These are phyloP conservation scores for Orchesellides sinensis DNA, from an alignment of 2,888 invertebrate species.

Conservation along the genomic window DNA sequence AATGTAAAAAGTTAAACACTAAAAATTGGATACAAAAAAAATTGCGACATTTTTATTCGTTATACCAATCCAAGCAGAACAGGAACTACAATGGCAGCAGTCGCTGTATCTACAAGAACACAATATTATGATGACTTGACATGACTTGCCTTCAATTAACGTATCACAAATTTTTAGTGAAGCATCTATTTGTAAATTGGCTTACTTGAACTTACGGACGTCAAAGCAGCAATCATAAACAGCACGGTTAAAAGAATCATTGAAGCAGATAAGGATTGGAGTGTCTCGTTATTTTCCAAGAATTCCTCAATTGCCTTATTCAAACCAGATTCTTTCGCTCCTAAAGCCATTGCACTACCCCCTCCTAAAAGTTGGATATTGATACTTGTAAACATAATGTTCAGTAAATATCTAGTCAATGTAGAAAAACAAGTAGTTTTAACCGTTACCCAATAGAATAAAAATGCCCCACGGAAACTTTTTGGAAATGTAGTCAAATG, in stretches of 20 bases:
- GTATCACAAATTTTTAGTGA: neutral
- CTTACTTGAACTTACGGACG: constrained; percentile 94
- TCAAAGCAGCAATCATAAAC: constrained; percentile 87
- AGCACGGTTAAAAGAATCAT: constrained; percentile 87
- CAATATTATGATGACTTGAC: too few species aligned
- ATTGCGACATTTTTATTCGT: too few species aligned
- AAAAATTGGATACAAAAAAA: too few species aligned
- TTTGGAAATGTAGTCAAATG: constrained; percentile 68
- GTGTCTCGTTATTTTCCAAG: constrained; percentile 82
- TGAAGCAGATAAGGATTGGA: constrained; percentile 78
- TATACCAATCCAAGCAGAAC: constrained; percentile 72
- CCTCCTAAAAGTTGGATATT: too few species aligned
- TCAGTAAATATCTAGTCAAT: neutral
- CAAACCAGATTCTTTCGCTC: constrained; percentile 88
- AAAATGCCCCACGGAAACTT: constrained; percentile 74
- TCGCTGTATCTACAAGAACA: constrained; percentile 51
- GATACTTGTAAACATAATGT: too few species aligned
- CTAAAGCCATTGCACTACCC: constrained; percentile 93
- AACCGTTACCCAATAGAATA: constrained; percentile 64
- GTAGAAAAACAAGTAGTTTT: neutral
- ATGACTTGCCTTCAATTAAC: neutral
- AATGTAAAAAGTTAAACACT: neutral
- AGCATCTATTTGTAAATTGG: neutral
- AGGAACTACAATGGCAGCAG: constrained; percentile 72
- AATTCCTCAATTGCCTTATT: constrained; percentile 86